Conservation (phyloP, 2,888 invertebrate genomes). For the Oscheius sp. region DNA sequence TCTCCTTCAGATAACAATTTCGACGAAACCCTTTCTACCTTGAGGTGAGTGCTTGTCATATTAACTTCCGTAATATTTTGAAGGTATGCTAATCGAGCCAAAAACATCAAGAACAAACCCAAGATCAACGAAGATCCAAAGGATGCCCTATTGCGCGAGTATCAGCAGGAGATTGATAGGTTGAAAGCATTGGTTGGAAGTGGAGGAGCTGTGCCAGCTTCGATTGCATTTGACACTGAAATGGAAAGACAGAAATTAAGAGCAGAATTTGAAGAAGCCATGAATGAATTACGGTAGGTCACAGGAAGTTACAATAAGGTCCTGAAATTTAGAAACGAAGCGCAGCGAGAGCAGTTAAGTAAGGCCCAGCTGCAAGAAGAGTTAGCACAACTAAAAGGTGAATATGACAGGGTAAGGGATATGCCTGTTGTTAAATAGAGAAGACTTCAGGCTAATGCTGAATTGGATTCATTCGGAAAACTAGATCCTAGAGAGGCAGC, state of each 20-base stretch:
- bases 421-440: no score
- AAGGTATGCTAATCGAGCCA: constrained; percentile 90
- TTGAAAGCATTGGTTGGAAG: constrained; percentile 78
- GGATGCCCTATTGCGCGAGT: constrained; percentile 86
- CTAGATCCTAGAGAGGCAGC: constrained; percentile 67
- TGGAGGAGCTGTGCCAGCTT: constrained; percentile 35
- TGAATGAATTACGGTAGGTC: constrained; percentile 75
- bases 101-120: constrained; percentile 99
- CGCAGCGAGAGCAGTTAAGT: constrained; percentile 75
- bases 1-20: constrained; percentile 97
- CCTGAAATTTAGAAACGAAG: constrained; percentile 72
- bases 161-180: constrained; percentile 85
- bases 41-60: constrained; percentile 77
- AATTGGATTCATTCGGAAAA: constrained; percentile 43
- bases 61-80: constrained; percentile 74
- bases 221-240: constrained; percentile 64
- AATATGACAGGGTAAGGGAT: constrained; percentile 75
- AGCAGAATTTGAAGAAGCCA: constrained; percentile 78
- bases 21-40: constrained; percentile 86
- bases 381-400: constrained; percentile 77
- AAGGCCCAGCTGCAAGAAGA: constrained; percentile 78
- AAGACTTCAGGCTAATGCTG: constrained; percentile 53
- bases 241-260: constrained; percentile 76
- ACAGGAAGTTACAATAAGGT: not conserved
- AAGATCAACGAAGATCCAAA: constrained; percentile 96